Percentiles rank a stretch among this genome's conserved stretches.
Evolutionary conservation across 2,888 invertebrate genomes (phyloP).

Genomic region (Chrysodeixis includens): DNA sequence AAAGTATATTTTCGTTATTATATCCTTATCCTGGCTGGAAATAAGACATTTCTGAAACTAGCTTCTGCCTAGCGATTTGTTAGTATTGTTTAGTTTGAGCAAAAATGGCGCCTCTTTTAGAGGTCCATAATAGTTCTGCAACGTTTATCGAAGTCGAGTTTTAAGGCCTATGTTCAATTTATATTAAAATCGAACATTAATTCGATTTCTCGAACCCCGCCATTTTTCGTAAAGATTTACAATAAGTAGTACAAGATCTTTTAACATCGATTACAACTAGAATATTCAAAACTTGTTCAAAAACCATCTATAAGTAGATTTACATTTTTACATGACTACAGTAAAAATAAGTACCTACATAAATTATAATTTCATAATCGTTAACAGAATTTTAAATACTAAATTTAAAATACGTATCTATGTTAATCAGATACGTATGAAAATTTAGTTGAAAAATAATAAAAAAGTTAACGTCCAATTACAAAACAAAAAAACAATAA

Average conservation of each 20-base stretch:
- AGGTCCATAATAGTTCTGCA: not conserved
- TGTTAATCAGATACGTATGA: conserved; percentile 68
- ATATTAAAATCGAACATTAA: conserved; percentile 8
- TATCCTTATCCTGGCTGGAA: conserved; percentile 32
- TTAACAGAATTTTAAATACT: conserved; percentile 55
- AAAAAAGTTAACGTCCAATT: conserved; percentile 49
- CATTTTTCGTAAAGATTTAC: conserved; percentile 46
- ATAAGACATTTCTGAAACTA: conserved; percentile 16
- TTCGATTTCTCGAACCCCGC: conserved; percentile 14
- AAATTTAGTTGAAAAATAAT: conserved; percentile 69
- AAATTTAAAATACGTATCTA: conserved; percentile 75
- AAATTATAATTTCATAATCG: conserved; percentile 50
- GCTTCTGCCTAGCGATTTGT: conserved; percentile 8
- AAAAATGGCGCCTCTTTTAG: conserved; percentile 15
- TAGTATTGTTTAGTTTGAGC: conserved; percentile 37
- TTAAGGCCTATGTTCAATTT: not conserved
- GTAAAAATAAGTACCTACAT: conserved; percentile 71
- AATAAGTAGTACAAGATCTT: conserved; percentile 55
- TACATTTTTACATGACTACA: conserved; percentile 78
- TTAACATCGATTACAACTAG: conserved; percentile 50
- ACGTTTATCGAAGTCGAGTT: conserved; percentile 15
- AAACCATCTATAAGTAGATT: conserved; percentile 67
- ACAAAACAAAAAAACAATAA: conserved; percentile 35
- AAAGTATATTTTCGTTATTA: conserved; percentile 50
- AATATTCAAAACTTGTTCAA: conserved; percentile 53